Conservation (phyloP, 2,888 invertebrate genomes). For the Drosophila melanosoma region DNA sequence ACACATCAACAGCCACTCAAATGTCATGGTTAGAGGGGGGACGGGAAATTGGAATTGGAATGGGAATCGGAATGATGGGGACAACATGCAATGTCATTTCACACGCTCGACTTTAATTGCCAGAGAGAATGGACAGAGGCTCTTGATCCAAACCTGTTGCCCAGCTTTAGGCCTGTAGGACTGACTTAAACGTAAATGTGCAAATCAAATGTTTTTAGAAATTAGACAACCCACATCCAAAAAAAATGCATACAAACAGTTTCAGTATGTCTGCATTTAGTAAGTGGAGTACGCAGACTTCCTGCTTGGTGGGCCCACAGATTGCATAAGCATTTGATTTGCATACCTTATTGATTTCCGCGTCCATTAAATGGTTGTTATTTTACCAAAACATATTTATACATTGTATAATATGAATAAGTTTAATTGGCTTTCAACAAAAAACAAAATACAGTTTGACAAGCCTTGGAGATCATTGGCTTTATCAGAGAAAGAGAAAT, state of each 20-base stretch:
- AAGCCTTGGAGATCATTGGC: background rate
- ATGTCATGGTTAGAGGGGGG: background rate
- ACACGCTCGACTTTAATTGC: conserved; percentile 65
- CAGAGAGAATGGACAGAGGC: background rate
- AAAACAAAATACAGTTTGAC: background rate
- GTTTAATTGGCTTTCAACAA: background rate
- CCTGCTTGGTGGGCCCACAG: conserved; percentile 50
- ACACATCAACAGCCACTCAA: conserved; percentile 28
- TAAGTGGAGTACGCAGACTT: conserved; percentile 47
- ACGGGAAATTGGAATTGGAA: too few relatives aligned
- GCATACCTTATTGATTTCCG: conserved; percentile 52
- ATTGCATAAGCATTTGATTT: conserved; percentile 54
- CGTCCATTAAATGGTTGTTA: conserved; percentile 25
- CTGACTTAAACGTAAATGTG: conserved; percentile 10
- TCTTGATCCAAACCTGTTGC: conserved; percentile 32
- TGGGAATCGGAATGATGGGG: conserved; percentile 11
- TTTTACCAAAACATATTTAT: background rate
- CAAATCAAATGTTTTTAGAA: conserved; percentile 21
- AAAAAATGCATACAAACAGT: conserved; percentile 13
- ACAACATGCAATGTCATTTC: conserved; percentile 59
- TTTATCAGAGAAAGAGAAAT: background rate
- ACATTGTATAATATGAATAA: background rate
- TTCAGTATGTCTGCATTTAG: background rate
- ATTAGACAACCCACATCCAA: conserved; percentile 39
- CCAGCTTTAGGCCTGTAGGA: conserved; percentile 23